Evolutionary conservation across 2,113 vertebrate species (phyloP), one percentile per base, ranked within the genome.

Genomic region (Xiphorhynchus elegans): DNA sequence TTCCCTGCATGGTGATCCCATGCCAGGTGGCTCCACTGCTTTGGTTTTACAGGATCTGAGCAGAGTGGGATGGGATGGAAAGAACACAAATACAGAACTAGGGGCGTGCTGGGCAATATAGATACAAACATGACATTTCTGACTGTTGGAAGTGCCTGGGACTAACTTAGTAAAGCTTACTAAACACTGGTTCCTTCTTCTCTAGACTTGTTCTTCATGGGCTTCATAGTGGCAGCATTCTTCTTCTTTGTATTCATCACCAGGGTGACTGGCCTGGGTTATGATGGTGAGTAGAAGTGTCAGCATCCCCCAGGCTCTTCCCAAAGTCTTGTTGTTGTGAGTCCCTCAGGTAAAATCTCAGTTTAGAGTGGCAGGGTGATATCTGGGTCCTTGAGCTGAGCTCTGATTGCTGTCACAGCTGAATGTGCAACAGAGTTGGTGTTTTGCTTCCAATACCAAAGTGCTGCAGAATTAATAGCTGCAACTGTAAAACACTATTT

Each of bases 191-290:
- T 44, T 84, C 50, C 19, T 75, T 90, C 55, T 78, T 58, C 64
- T 44, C 69, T 95, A 99, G 99, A 98, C 95, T 96, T 99, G 72
- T 98, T 99, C 93, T 99, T 98, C 92, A 98, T 99, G 97, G 99
- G 99, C 25, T 99, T 99, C 87, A 97, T 98, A 88, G 98, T 99
- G 2, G 8, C 93, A 7, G 98, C 98, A 4, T 98, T 99, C 69
- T 94, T 99, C 96, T 99, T 98, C 97, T 99, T 99, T 20, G 93
- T 99, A 39, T 89, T 98, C 60, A 97, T 99, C 95, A 98, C 98
- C 1, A 97, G 97, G 68, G 97, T 98, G 55, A 98, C 98, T 24
- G 28, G 46, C 3, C 94, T 99, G 52, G 90, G 96, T 24, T 99
- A 99, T 40, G 97, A 99, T 73, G 96, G 99, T 99, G 93, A 98